Evolutionary conservation across 2,797 vertebrate species (phyloP), one percentile per base, ranked within the genome.

Genomic region (Telmatherina bonti): DNA sequence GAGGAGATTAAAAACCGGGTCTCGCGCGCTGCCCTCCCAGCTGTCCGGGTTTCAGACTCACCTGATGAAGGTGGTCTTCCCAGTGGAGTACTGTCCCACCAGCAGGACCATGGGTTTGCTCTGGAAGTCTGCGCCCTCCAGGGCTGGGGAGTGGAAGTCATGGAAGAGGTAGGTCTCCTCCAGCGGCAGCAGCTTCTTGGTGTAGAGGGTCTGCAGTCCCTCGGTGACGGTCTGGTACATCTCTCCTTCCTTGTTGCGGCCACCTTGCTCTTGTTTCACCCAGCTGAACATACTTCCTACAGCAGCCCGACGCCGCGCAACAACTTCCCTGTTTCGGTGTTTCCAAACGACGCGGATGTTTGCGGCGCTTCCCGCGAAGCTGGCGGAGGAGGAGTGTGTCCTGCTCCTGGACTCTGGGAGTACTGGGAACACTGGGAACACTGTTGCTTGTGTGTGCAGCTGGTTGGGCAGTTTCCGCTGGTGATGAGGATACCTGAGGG

Each of bases 51-150:
- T 22, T 93, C 30, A 3, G 7, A 3, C 7, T 3, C n/a, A 97
- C 97, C 97, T 96, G 92, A 98, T 99, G 88, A 99, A 99, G 67
- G 97, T 97, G 88, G 97, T 98, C 84, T 98, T 98, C 72, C 97
- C 97, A 7, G 97, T 98, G 92, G 97, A 98, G 93, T 98, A 98
- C 92, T 98, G 97, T 30, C 97, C 97, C 78, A 98, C 97, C 76
- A 98, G 93, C 55, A 98, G 93, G 80, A 99, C 96, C 97, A 99
- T 98, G 65, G 97, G 97, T 65, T 97, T 97, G 94, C 97, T 97
- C 69, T 97, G 96, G 93, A 99, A 99, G 92, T 99, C 97, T 0
- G 97, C 97, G 64, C 96, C 89, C 87, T 99, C 97, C 90, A 99
- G 91, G 20, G 97, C 96, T 2, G 97, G 97, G 9, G 97, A 98